Evolutionary conservation across 1,140 invertebrate species (phyloP).

Genomic region (Pissodes strobi): DNA sequence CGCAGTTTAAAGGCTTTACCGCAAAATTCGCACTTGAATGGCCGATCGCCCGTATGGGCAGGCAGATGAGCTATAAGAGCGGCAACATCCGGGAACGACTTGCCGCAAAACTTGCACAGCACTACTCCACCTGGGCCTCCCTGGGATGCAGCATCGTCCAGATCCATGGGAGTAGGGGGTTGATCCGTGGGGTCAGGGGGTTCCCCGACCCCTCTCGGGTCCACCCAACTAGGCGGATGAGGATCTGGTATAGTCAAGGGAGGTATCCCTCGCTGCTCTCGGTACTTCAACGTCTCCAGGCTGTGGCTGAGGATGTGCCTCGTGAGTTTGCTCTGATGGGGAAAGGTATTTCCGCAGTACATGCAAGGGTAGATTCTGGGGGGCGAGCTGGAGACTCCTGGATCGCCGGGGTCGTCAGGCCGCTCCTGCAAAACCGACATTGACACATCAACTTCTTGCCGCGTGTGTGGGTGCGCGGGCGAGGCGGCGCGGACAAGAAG

Average conservation of each 20-base stretch:
- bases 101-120: slow-evolving; percentile 87
- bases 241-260: slow-evolving; percentile 21
- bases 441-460: slow-evolving; percentile 66
- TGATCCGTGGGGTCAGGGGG: slow-evolving; percentile 60
- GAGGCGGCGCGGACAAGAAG: slow-evolving; percentile 69
- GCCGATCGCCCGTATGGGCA: slow-evolving; percentile 84
- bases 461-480: slow-evolving; percentile 26
- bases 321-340: slow-evolving; percentile 86
- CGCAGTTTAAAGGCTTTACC: slow-evolving; percentile 89
- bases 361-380: slow-evolving; percentile 75
- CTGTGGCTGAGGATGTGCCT: slow-evolving; percentile 85
- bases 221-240: slow-evolving; percentile 16
- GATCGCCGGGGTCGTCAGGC: slow-evolving; percentile 65
- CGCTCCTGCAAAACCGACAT: slow-evolving; percentile 75
- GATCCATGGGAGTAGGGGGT: slow-evolving; percentile 57
- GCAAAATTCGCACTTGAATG: slow-evolving; percentile 90
- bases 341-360: slow-evolving; percentile 84
- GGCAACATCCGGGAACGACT: slow-evolving; percentile 85
- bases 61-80: slow-evolving; percentile 83
- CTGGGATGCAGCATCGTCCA: slow-evolving; percentile 46
- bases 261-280: slow-evolving; percentile 67
- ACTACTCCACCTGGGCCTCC: slow-evolving; percentile 71
- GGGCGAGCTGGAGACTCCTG: slow-evolving; percentile 26
- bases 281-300: slow-evolving; percentile 82
- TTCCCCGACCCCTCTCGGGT: slow-evolving; percentile 54